Conservation (phyloP, 2,888 invertebrate genomes). For the Caenorhabditis wallacei region DNA sequence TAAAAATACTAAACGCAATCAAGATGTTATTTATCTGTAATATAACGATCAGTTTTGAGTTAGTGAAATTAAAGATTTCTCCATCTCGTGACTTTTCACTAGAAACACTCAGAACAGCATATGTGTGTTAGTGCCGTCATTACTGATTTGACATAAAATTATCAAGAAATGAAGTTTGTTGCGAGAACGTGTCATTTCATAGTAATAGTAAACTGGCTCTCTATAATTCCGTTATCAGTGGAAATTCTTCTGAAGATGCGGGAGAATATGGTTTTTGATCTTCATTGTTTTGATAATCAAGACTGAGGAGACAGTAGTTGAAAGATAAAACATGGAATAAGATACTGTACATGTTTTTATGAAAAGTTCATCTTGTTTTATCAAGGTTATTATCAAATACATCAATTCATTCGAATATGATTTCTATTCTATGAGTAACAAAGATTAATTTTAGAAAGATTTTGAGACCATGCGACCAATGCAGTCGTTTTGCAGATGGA, state of each 20-base stretch:
- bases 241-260: neutral
- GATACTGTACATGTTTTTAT: constrained; percentile 24
- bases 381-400: neutral
- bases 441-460: too few relatives aligned
- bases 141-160: constrained; percentile 33
- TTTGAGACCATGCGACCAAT: too few relatives aligned
- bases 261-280: constrained; percentile 6
- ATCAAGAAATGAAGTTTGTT: constrained; percentile 29
- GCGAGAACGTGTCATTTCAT: constrained; percentile 31
- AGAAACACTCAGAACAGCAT: constrained; percentile 3
- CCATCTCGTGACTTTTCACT: constrained; percentile 26
- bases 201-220: constrained; percentile 23
- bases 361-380: neutral
- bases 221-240: constrained; percentile 41
- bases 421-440: too few relatives aligned
- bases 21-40: too few relatives aligned
- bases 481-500: too few relatives aligned
- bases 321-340: neutral
- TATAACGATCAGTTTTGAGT: too few relatives aligned
- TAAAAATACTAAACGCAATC: too few relatives aligned
- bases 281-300: constrained; percentile 17
- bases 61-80: neutral
- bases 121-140: constrained; percentile 34
- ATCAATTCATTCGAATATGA: neutral
- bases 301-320: neutral